Evolutionary conservation across 2,888 invertebrate species (phyloP).

Genomic region (Orthonevra nobilis): DNA sequence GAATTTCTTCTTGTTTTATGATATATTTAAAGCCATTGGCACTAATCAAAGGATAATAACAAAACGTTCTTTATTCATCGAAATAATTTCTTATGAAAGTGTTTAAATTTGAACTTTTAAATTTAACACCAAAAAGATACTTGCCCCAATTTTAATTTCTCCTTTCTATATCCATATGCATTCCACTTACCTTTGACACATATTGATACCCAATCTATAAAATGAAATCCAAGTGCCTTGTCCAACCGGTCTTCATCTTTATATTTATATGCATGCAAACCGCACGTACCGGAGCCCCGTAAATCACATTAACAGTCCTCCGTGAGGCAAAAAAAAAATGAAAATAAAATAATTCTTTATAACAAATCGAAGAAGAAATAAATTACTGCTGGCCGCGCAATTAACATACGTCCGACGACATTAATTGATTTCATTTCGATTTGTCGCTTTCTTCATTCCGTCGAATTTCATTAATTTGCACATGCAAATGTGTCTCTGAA

Average conservation of each 20-base stretch:
- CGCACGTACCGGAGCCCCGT: no score
- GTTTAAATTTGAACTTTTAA: no score
- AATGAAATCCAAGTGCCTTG: slow-evolving; percentile 51
- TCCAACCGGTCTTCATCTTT: slow-evolving; percentile 40
- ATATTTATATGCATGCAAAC: neutral
- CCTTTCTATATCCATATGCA: no score
- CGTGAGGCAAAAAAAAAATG: slow-evolving; percentile 10
- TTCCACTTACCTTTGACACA: slow-evolving; percentile 48
- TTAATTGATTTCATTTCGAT: slow-evolving; percentile 66
- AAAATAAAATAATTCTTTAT: slow-evolving; percentile 13
- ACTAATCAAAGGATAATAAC: no score
- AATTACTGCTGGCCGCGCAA: slow-evolving; percentile 56
- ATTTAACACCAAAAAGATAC: no score
- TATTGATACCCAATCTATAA: slow-evolving; percentile 58
- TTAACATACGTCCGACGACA: slow-evolving; percentile 66
- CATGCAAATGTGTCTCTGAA: slow-evolving; percentile 42
- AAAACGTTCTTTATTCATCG: no score
- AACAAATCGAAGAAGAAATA: slow-evolving; percentile 53
- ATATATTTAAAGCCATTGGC: no score
- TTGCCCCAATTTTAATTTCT: no score
- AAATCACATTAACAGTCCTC: slow-evolving; percentile 52
- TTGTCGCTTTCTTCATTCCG: slow-evolving; percentile 53
- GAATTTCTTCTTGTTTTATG: no score
- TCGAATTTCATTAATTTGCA: slow-evolving; percentile 52
- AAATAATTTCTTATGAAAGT: no score